Conservation (phyloP, 2,888 invertebrate species). For the Willowsia nigromaculata region DNA sequence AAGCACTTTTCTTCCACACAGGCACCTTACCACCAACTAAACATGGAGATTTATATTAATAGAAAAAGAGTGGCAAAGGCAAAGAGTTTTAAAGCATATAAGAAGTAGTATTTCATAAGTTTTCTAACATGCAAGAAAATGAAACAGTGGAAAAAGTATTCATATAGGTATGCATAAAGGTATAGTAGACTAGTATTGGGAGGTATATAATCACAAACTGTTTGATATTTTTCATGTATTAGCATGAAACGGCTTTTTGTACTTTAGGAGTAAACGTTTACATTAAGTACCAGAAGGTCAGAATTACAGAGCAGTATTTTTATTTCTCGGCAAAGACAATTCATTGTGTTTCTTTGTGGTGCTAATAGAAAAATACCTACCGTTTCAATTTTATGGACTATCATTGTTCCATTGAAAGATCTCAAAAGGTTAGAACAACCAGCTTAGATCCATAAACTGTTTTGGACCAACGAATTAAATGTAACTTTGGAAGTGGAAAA, state of each 20-base stretch:
- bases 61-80: too few species aligned
- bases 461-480: neutral
- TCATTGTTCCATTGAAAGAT: neutral
- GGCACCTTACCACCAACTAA: constrained; percentile 60
- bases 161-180: too few species aligned
- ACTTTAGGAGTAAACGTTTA: too few species aligned
- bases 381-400: constrained; percentile 45
- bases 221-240: too few species aligned
- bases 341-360: constrained; percentile 43
- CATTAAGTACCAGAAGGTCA: constrained; percentile 1
- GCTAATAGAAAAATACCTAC: constrained; percentile 25
- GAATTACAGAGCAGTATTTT: neutral
- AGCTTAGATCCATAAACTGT: neutral
- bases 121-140: too few species aligned
- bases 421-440: neutral
- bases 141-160: too few species aligned
- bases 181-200: too few species aligned
- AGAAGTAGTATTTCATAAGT: too few species aligned
- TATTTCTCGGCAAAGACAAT: constrained; percentile 40
- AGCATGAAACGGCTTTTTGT: too few species aligned
- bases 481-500: neutral
- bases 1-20: constrained; percentile 46
- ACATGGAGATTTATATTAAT: too few species aligned
- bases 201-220: too few species aligned
- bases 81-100: too few species aligned